These are phyloP conservation scores for Thalassoma bifasciatum DNA, from an alignment of 2,113 vertebrate species.

Conservation along the genomic window DNA sequence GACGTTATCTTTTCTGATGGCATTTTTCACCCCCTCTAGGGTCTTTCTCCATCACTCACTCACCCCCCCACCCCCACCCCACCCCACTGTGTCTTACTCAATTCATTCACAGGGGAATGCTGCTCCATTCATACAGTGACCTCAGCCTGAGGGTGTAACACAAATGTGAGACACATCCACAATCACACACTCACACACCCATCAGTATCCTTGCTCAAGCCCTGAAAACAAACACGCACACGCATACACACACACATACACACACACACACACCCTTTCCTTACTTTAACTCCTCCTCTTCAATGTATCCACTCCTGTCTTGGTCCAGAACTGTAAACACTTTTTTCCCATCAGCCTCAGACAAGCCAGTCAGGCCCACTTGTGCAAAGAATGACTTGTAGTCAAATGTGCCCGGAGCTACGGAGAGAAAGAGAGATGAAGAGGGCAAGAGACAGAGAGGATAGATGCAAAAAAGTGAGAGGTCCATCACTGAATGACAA, in stretches of 20 bases:
- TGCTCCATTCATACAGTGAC: constrained; percentile 47
- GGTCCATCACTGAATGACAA: constrained; percentile 56
- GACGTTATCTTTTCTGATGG: constrained; percentile 12
- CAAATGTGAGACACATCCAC: constrained; percentile 19
- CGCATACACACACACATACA: neutral
- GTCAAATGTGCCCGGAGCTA: constrained; percentile 80
- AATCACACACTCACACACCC: neutral
- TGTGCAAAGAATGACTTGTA: constrained; percentile 80
- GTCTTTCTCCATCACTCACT: constrained; percentile 2
- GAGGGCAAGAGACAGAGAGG: constrained; percentile 42
- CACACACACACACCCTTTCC: constrained; percentile 20
- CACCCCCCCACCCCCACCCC: neutral
- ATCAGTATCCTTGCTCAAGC: constrained; percentile 1
- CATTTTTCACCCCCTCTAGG: constrained; percentile 1
- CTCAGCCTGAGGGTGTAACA: constrained; percentile 30
- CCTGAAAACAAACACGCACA: constrained; percentile 16
- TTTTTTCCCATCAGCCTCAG: constrained; percentile 64
- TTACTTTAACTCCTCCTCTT: constrained; percentile 85
- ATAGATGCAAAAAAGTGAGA: constrained; percentile 46
- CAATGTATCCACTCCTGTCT: constrained; percentile 84
- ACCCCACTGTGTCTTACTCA: constrained; percentile 6
- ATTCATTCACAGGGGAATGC: constrained; percentile 12
- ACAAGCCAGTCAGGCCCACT: constrained; percentile 76
- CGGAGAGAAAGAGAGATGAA: constrained; percentile 12
- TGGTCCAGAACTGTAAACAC: constrained; percentile 82